Evolutionary conservation across 2,797 vertebrate genomes (phyloP), one percentile per base, ranked within the genome.

Genomic region (Anabas testudineus): DNA sequence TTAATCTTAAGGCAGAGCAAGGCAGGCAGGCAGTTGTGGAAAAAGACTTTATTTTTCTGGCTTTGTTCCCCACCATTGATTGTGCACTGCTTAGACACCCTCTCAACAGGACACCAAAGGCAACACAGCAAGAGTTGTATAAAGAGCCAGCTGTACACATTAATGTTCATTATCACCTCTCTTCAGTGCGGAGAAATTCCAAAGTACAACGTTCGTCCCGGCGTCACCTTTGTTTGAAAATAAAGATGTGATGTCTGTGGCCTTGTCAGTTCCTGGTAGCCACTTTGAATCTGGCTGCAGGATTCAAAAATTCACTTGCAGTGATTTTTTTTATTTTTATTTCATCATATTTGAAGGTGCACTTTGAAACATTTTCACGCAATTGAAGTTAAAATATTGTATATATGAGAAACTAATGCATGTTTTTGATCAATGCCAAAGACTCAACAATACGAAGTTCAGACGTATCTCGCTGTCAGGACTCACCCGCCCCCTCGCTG

Each of bases 1-100:
- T 88, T 89, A 90, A 93, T 91, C 87, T 91, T 92, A 91, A 89
- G 76, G 81, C 83, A 80, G 80, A 80, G 75, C 67, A 71, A 83
- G 80, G 82, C 83, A 72, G 74, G 65, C 68, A 81, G 78, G 80
- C 87, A 80, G 85, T 81, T 77, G 82, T 70, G 78, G 84, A 90
- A 92, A 89, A 86, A 76, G 85, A 91, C 90, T 88, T 88, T 88
- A 83, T 91, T 88, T 89, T 81, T 55, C 75, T 67, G 48, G 73
- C 87, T 91, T 89, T 92, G 88, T 90, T 91, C 83, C 76, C 65
- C 52, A 60, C 72, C 69, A 86, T 84, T 89, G 87, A 89, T 87
- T 82, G 74, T 75, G 77, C 80, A 65, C 77, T 51, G 84, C 80
- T 85, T 67, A 71, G 83, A 82, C 78, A 72, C 78, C 71, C 70